Conservation (phyloP, 2,888 invertebrate genomes). For the Synanthedon myopaeformis region DNA sequence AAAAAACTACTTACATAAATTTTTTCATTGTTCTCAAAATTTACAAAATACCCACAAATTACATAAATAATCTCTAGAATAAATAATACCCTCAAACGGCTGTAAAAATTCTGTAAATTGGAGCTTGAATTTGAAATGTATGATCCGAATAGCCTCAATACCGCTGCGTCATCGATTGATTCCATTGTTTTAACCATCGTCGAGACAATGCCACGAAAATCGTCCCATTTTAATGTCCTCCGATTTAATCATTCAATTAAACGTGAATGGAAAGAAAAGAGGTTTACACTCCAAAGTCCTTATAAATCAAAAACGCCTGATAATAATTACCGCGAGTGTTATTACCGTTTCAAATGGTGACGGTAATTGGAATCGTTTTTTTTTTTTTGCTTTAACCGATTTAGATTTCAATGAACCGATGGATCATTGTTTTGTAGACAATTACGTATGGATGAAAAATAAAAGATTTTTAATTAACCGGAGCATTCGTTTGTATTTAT, state of each 20-base stretch:
- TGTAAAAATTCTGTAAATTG: background rate
- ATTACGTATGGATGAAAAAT: too few relatives aligned
- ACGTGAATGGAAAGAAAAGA: constrained; percentile 57
- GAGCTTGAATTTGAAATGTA: background rate
- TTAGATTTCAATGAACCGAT: background rate
- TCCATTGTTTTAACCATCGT: constrained; percentile 40
- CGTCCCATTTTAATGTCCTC: constrained; percentile 26
- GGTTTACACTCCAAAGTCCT: constrained; percentile 49
- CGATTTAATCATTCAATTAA: constrained; percentile 63
- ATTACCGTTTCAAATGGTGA: background rate
- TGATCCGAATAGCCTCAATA: constrained; percentile 7
- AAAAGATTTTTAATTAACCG: too few relatives aligned
- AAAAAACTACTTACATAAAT: too few relatives aligned
- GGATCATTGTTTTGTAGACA: too few relatives aligned
- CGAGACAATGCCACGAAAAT: constrained; percentile 31
- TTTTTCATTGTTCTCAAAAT: too few relatives aligned
- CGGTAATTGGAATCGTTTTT: background rate
- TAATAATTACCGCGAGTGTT: constrained; percentile 38
- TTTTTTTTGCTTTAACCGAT: background rate
- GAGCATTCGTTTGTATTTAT: too few relatives aligned
- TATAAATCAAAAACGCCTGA: constrained; percentile 53
- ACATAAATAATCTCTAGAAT: too few relatives aligned
- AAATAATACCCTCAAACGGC: too few relatives aligned
- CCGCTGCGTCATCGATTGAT: constrained; percentile 38
- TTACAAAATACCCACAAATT: too few relatives aligned